Conservation (phyloP, 2,797 vertebrate species). For the Smutsia gigantea region DNA sequence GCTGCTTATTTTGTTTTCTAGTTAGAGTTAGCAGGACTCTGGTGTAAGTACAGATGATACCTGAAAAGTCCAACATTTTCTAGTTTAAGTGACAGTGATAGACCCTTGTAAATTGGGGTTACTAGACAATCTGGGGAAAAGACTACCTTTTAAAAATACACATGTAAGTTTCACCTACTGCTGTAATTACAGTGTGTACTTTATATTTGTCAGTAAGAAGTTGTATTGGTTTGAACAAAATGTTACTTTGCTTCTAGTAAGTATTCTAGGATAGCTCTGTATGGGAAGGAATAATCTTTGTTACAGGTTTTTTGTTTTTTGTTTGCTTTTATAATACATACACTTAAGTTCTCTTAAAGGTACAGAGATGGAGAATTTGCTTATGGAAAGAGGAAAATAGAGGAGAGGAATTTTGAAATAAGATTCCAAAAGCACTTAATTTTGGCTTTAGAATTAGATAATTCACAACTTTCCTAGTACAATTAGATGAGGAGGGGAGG, state of each 20-base stretch:
- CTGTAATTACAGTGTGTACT: background rate
- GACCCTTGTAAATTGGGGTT: constrained; percentile 1
- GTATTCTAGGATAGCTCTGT: background rate
- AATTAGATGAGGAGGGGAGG: background rate
- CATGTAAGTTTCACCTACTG: background rate
- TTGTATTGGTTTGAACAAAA: background rate
- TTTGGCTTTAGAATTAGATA: constrained; percentile 6
- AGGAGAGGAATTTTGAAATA: background rate
- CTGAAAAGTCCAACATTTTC: background rate
- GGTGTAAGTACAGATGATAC: background rate
- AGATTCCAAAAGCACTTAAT: background rate
- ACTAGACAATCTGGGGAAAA: background rate
- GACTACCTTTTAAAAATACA: background rate
- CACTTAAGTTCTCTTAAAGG: background rate
- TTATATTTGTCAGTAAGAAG: background rate
- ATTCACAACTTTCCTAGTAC: background rate
- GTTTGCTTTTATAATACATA: background rate
- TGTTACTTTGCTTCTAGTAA: background rate
- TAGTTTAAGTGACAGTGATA: background rate
- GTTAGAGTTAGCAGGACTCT: background rate
- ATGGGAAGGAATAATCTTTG: background rate
- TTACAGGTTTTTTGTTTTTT: background rate
- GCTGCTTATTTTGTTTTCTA: constrained; percentile 7
- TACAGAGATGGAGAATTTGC: background rate
- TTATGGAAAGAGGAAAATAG: background rate